Base-by-base conservation (phyloP, 2,888 invertebrate genomes). In the Drosophila atroscutellata region DNA sequence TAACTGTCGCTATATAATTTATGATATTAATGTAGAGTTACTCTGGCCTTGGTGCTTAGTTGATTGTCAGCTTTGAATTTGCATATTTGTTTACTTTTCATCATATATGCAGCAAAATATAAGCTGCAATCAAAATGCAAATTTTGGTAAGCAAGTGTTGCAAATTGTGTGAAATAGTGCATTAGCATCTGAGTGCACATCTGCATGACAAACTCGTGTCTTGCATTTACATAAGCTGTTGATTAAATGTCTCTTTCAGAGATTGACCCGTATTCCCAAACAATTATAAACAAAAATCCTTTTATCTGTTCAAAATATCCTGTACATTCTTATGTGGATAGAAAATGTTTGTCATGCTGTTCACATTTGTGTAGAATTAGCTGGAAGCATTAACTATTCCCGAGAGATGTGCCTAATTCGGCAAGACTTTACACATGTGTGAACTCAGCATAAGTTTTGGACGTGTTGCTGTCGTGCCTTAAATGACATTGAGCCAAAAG, bases 71-170 rank as follows among this genome's bases (percentile, higher is more conserved):
- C 74, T 52, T 55, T 20, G 30, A 54, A 76, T 74, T 80, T 69
- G 54, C 66, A 64, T 71, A 56, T 62, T 39, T 39, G 42, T 47
- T 26, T 26, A 51, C 28, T 3, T 47, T 37, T 28, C 36, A 57
- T 65, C 71, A 18, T 26, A 54, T 55, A 34, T 26, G 55, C 56
- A 18, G n/a, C 45, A 58, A 34, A 55, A 37, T 66, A 73, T 60
- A 61, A 61, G 58, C 34, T 60, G 73, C 77, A 76, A 77, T 73
- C 64, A 72, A 75, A 65, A 75, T 73, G 76, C 56, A 54, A 77
- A 75, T 77, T 30, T 11, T n/a, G 13, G 36, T 15, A 13, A 32
- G 24, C 68, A 49, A 69, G 18, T 69, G 45, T 30, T 65, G 72
- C 72, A 61, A 67, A 47, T 56, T 73, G 28, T 26, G 28, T 3